Evolutionary conservation across 2,888 invertebrate species (phyloP).

Genomic region (Buathra laborator): DNA sequence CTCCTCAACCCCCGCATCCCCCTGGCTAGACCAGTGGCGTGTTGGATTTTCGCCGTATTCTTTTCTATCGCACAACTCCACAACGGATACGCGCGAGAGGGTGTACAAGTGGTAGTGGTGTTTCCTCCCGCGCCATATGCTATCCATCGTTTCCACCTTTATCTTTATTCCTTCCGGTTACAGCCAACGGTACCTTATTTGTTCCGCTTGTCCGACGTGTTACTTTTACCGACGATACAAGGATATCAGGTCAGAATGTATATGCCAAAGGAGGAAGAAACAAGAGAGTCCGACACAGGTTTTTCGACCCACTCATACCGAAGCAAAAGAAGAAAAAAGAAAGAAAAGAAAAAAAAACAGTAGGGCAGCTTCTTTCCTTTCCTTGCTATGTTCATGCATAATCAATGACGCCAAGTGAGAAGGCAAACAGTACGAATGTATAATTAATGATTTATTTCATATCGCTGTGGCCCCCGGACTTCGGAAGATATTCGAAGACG

Average conservation of each 20-base stretch:
- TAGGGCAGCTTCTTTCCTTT: slow-evolving; percentile 6
- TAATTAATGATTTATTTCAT: slow-evolving; percentile 45
- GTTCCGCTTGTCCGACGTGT: slow-evolving; percentile 3
- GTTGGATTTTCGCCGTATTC: neutral
- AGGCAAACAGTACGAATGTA: slow-evolving; percentile 46
- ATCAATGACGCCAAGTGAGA: slow-evolving; percentile 32
- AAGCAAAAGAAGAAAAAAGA: neutral
- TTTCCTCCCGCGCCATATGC: neutral
- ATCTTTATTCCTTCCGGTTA: slow-evolving; percentile 1
- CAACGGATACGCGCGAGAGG: neutral
- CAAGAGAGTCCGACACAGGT: slow-evolving; percentile 1
- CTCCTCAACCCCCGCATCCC: neutral
- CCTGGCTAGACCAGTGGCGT: neutral
- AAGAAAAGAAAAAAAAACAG: neutral
- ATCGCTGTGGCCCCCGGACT: neutral
- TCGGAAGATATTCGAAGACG: neutral
- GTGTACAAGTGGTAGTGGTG: neutral
- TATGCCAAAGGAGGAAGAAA: neutral
- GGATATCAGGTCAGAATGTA: neutral
- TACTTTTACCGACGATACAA: slow-evolving; percentile 3
- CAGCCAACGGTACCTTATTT: slow-evolving; percentile 5
- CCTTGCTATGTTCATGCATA: slow-evolving; percentile 33
- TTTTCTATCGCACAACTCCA: neutral
- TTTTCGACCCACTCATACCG: neutral
- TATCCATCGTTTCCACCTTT: neutral